Base-by-base conservation (phyloP, 2,888 invertebrate species). In the Netelia inedita region DNA sequence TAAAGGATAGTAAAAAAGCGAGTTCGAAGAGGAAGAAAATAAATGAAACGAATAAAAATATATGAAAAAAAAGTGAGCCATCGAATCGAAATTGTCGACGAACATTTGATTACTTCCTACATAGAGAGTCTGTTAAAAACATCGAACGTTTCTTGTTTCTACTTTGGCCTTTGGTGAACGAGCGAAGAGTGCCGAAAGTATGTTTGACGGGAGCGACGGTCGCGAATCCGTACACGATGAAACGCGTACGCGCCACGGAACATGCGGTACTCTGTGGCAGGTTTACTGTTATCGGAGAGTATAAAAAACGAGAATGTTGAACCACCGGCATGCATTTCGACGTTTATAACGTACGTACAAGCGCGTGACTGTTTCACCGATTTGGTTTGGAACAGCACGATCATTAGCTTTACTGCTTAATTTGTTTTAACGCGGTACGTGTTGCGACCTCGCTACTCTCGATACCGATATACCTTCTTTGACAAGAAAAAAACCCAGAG, bases 331-430 rank as follows among this genome's bases (percentile, higher is more conserved):
- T 9, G 9, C 1, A 14, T 35, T 71, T 41, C 10, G 1, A 14
- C 14, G 11, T 57, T 19, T 71, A 11, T 11, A 57, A 23, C 23
- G 23, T 23, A 23, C 23, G 23, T 43, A 6, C 23, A 16, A 65
- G 55, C 50, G 23, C 19, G 72, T 43, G 43, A 19, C 59, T 55
- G 8, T 9, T 21, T 2, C 43, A 43, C 43, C 21, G 55, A 9
- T 14, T 10, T 79, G 16, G 23, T 41, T 41, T 53, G 68, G 50
- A 55, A 41, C 66, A 19, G 19, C 59, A 50, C 50, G 61, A 79
- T 83, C 74, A 83, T 83, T 73, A 73, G 83, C 69, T 74, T 74
- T 69, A 69, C 43, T 43, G 46, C 73, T 78, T 68, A 73, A 82
- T 78, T 65, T 69, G 23, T 73, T 78, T 81, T 81, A 68, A 85